Evolutionary conservation across 2,113 vertebrate genomes (phyloP), one percentile per base, ranked within the genome.

Genomic region (Bothrops jararaca): DNA sequence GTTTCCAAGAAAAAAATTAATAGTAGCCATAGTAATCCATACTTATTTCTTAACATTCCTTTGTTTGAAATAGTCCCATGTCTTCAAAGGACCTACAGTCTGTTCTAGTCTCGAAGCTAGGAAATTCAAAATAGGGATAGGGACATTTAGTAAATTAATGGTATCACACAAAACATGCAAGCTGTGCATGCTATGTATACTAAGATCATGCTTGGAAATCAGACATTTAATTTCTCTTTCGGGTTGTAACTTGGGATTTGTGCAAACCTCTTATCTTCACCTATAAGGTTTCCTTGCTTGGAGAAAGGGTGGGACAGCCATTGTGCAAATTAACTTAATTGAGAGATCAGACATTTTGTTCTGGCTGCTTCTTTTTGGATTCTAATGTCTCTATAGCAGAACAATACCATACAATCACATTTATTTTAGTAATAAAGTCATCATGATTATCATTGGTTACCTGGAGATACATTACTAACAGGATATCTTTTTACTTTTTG

Each of bases 31-130:
- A 56, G 54, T 54, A 39, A 80, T 91, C 52, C 90, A 91, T 87
- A 69, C 20, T 53, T 87, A 91, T 88, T 93, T 87, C 53, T 53
- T 91, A 23, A 93, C 42, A 88, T 91, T 91, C 42, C 29, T 26
- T 39, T 88, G 15, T 29, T n/a, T 80, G 60, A 93, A 91, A 74
- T 80, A 88, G 29, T 10, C 22, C n/a, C 24, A 11, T 34, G 85
- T 34, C 89, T 93, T 90, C 12, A 54, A 64, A 52, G 86, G 86
- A 88, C 60, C 50, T 56, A 26, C 34, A 86, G 26, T 34, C 22
- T 15, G 5, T n/a, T 48, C 12, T 39, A 48, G 45, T 42, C 18
- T 20, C 29, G 57, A 91, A 39, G 8, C 12, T 69, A 54, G 34
- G 12, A n/a, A 50, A 91, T 22, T 91, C 86, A 54, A n/a, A 52